Conservation (phyloP, 1,140 invertebrate species). For the Zaprionus ghesquierei region DNA sequence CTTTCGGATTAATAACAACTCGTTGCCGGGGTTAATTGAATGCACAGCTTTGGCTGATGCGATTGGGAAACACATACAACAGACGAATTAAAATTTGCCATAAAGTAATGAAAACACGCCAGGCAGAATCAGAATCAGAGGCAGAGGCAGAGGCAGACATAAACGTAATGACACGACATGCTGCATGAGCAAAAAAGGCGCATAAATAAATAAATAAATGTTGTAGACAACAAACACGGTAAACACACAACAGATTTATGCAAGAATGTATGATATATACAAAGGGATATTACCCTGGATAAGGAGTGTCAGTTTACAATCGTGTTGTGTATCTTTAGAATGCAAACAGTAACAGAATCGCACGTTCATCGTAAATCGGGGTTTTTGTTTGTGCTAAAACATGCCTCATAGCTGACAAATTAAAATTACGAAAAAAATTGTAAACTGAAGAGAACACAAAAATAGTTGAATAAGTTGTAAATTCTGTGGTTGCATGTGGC, state of each 20-base stretch:
- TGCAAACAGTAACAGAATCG: slow-evolving; percentile 15
- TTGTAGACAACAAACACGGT: neutral
- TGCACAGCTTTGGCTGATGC: slow-evolving; percentile 18
- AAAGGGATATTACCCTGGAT: neutral
- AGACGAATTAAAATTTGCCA: slow-evolving; percentile 8
- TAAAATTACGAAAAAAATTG: neutral
- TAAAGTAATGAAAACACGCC: slow-evolving; percentile 11
- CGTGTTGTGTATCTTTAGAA: neutral
- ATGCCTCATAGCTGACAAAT: slow-evolving; percentile 15
- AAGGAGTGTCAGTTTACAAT: slow-evolving; percentile 4
- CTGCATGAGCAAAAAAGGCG: slow-evolving; percentile 7
- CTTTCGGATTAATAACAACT: slow-evolving; percentile 42
- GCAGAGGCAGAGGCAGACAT: no score
- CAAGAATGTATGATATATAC: neutral
- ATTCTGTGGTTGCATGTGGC: slow-evolving; percentile 46
- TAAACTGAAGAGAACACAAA: no score
- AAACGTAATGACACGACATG: slow-evolving; percentile 17
- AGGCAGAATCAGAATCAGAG: no score
- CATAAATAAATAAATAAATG: neutral
- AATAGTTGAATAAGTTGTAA: neutral
- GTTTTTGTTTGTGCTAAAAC: neutral
- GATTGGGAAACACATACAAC: neutral
- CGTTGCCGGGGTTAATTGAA: slow-evolving; percentile 54
- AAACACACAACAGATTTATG: slow-evolving; percentile 3
- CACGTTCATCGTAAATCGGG: neutral